phyloP scores from a whole-genome alignment of 1,140 invertebrate species.

The Saccostrea echinata region DNA sequence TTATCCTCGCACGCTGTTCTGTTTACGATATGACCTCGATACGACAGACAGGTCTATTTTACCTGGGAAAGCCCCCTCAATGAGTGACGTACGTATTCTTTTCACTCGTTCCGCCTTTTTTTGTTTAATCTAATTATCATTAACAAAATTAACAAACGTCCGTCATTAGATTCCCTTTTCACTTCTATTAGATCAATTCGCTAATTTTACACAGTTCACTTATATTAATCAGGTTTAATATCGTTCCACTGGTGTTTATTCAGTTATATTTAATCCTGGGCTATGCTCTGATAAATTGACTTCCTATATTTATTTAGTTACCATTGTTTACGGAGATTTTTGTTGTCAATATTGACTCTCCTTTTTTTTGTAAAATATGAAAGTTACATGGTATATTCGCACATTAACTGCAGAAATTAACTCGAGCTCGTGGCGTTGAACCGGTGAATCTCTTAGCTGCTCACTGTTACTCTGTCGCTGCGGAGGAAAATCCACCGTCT shows the following conservation, averaged over 20 bases:
- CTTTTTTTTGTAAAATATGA: neutral
- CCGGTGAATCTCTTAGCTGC: neutral
- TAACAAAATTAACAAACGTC: constrained; percentile 26
- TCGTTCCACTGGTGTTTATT: neutral
- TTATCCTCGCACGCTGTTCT: constrained; percentile 4
- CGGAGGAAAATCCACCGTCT: neutral
- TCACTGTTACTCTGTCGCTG: neutral
- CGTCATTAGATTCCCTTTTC: neutral
- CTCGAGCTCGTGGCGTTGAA: neutral
- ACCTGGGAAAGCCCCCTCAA: constrained; percentile 39
- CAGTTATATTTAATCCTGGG: neutral
- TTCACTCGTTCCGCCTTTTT: neutral
- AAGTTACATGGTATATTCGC: neutral
- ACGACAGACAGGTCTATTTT: constrained; percentile 31
- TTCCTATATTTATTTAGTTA: constrained; percentile 23
- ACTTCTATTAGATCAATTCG: neutral
- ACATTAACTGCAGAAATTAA: too few relatives aligned
- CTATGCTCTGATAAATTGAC: neutral
- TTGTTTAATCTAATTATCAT: constrained; percentile 38
- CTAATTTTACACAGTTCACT: neutral
- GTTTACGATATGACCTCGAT: constrained; percentile 36
- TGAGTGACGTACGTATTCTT: constrained; percentile 38
- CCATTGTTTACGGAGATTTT: constrained; percentile 7
- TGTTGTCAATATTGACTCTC: neutral
- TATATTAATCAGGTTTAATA: neutral